Percentiles rank a stretch among this genome's conserved stretches.
These are phyloP conservation scores for Cettia cetti DNA, from an alignment of 2,113 vertebrate genomes.

Conservation along the genomic window DNA sequence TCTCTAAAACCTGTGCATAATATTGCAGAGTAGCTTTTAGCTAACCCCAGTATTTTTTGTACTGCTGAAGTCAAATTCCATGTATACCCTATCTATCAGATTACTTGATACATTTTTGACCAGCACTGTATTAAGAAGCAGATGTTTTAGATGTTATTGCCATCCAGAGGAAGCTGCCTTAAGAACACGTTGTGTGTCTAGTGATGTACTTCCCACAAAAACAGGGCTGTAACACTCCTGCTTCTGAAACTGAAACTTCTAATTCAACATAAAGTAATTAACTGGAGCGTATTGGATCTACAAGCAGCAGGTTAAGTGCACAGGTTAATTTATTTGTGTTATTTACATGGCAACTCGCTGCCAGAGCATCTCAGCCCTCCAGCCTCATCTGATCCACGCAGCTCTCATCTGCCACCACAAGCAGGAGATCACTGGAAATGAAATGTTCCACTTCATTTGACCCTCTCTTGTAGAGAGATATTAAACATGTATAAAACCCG, in stretches of 20 bases:
- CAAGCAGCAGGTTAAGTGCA: not conserved
- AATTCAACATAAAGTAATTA: not conserved
- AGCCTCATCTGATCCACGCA: not conserved
- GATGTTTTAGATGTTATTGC: constrained; percentile 5
- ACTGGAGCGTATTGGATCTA: not conserved
- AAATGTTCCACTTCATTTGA: constrained; percentile 61
- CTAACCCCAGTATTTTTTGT: not conserved
- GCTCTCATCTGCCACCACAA: not conserved
- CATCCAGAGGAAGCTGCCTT: not conserved
- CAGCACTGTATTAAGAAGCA: not conserved
- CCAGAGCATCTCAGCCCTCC: not conserved
- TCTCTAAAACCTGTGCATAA: not conserved
- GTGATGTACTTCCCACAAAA: not conserved
- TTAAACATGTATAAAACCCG: constrained; percentile 53
- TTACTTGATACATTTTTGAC: not conserved
- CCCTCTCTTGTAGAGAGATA: constrained; percentile 56
- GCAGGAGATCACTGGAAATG: not conserved
- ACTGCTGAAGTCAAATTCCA: not conserved
- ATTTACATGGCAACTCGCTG: not conserved
- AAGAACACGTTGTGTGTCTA: not conserved
- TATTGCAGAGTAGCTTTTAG: not conserved
- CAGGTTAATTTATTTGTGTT: not conserved
- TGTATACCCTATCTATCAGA: not conserved
- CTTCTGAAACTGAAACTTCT: not conserved
- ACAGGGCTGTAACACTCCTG: not conserved